phyloP scores from a whole-genome alignment of 1,140 invertebrate species.

The Coenobita brevimanus region DNA sequence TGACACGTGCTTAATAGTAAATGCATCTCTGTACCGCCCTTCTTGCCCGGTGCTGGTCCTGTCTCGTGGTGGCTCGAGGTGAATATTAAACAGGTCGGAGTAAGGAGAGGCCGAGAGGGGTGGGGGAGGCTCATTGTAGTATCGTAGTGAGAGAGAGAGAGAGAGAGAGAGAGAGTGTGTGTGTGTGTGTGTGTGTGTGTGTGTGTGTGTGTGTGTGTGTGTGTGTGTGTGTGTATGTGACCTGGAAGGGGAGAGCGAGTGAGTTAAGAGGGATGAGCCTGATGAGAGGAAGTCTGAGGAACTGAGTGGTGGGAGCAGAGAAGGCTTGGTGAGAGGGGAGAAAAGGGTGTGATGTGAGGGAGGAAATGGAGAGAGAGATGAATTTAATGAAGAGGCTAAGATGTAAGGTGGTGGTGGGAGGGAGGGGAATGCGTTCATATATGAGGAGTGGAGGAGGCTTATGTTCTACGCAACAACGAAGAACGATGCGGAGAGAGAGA shows the following conservation, averaged over 20 bases:
- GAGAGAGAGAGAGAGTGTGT: neutral
- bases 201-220: slow-evolving; percentile 46
- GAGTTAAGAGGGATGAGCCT: neutral
- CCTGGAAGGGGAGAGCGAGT: slow-evolving; percentile 1
- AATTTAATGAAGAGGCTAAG: too few relatives aligned
- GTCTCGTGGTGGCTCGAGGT: neutral
- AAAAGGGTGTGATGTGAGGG: too few relatives aligned
- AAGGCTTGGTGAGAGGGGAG: too few relatives aligned
- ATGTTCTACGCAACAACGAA: too few relatives aligned
- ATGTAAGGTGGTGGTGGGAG: too few relatives aligned
- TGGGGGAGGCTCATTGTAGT: neutral
- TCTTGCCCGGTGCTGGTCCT: slow-evolving; percentile 3
- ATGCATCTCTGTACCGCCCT: slow-evolving; percentile 22
- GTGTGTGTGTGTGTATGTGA: slow-evolving; percentile 11
- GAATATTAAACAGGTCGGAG: slow-evolving; percentile 26
- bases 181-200: slow-evolving; percentile 48
- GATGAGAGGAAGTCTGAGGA: neutral
- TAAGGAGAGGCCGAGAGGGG: neutral
- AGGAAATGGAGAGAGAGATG: too few relatives aligned
- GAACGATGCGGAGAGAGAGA: too few relatives aligned
- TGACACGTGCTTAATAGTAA: slow-evolving; percentile 41
- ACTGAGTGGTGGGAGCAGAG: too few relatives aligned
- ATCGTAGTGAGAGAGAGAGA: neutral
- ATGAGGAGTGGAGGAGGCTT: too few relatives aligned
- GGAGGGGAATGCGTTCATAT: too few relatives aligned